Evolutionary conservation across 2,888 invertebrate species (phyloP).

Genomic region (Falcaria lacertinaria): DNA sequence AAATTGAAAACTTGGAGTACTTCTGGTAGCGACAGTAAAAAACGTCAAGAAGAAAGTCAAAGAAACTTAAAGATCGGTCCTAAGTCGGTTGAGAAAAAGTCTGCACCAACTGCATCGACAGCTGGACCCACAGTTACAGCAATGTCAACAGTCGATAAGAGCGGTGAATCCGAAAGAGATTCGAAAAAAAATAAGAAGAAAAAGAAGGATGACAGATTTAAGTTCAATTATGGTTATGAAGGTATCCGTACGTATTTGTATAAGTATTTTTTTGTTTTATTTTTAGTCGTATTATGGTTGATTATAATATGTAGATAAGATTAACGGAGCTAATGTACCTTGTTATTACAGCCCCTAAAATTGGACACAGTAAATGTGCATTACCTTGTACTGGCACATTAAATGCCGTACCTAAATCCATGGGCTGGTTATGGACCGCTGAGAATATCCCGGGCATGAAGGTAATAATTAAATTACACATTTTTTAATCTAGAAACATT

Average conservation of each 20-base stretch:
- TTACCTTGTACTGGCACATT: constrained; percentile 52
- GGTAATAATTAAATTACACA: constrained; percentile 32
- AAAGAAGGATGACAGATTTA: constrained; percentile 55
- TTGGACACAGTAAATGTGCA: constrained; percentile 62
- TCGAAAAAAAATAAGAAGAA: constrained; percentile 47
- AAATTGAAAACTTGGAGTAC: constrained; percentile 43
- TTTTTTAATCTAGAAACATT: neutral
- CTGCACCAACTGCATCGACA: constrained; percentile 3
- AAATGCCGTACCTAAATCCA: constrained; percentile 56
- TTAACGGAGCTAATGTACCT: neutral
- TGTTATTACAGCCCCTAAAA: constrained; percentile 56
- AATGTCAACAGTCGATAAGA: constrained; percentile 26
- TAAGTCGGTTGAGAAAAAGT: constrained; percentile 25
- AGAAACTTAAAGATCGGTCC: constrained; percentile 29
- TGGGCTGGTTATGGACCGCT: constrained; percentile 76
- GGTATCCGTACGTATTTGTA: constrained; percentile 70
- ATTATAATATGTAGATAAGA: too few species aligned
- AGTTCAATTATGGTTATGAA: constrained; percentile 70
- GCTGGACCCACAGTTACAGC: neutral
- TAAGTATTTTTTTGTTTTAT: constrained; percentile 8
- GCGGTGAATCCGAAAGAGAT: constrained; percentile 51
- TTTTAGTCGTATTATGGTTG: neutral
- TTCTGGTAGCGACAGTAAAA: constrained; percentile 53
- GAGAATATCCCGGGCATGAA: constrained; percentile 61
- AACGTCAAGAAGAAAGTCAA: constrained; percentile 27